Evolutionary conservation across 2,888 invertebrate species (phyloP).

Genomic region (Venusia cambrica): DNA sequence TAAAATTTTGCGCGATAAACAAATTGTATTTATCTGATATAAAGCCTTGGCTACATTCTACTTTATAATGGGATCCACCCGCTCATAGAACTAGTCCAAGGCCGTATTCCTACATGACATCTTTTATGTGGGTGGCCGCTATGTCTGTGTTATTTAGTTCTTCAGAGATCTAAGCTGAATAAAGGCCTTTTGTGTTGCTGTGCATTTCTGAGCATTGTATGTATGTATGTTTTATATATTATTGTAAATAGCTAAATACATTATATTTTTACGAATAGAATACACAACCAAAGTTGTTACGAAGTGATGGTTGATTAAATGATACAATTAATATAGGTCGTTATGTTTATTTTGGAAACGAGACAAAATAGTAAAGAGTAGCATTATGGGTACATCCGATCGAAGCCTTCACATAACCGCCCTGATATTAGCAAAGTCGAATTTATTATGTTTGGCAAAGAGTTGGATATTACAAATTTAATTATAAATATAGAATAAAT

Average conservation of each 20-base stretch:
- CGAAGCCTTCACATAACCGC: constrained; percentile 73
- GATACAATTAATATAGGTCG: constrained; percentile 75
- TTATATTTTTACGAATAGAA: constrained; percentile 81
- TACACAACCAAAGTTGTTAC: constrained; percentile 83
- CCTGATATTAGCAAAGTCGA: constrained; percentile 74
- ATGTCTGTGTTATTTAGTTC: constrained; percentile 78
- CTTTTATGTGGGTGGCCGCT: constrained; percentile 67
- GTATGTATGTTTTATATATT: constrained; percentile 77
- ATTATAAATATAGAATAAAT: constrained; percentile 37
- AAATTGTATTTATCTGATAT: no score
- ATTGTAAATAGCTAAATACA: constrained; percentile 78
- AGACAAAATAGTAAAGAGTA: constrained; percentile 59
- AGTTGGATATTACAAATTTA: constrained; percentile 39
- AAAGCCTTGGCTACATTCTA: no score
- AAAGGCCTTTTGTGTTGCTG: constrained; percentile 78
- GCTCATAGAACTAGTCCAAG: constrained; percentile 56
- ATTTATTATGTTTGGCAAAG: constrained; percentile 70
- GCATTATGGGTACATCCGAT: constrained; percentile 59
- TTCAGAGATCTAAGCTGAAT: constrained; percentile 61
- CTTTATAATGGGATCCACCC: no score
- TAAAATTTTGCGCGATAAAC: no score
- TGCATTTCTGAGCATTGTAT: constrained; percentile 82
- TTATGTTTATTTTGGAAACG: constrained; percentile 75
- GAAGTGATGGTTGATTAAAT: constrained; percentile 81
- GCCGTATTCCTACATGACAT: constrained; percentile 39